Conservation (phyloP, 2,888 invertebrate genomes). For the Unio delphinus region DNA sequence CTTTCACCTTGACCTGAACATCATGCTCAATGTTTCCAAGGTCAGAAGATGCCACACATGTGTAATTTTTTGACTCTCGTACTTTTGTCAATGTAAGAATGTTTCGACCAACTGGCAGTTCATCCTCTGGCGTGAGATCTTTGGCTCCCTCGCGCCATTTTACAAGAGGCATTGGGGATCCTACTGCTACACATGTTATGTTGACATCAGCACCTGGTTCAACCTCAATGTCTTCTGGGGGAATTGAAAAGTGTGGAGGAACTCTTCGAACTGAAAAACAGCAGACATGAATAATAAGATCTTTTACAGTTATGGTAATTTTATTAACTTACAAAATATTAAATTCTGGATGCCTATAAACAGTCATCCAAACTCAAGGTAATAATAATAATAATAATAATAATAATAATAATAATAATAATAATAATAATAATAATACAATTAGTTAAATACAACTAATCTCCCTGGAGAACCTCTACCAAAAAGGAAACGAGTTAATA, state of each 20-base stretch:
- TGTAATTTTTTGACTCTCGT: slow-evolving; percentile 94
- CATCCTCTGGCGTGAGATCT: slow-evolving; percentile 86
- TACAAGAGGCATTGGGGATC: slow-evolving; percentile 98
- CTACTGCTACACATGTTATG: slow-evolving; percentile 96
- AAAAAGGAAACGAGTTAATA: too few species aligned
- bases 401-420: too few species aligned
- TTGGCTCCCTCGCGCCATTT: slow-evolving; percentile 75
- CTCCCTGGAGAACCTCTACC: too few species aligned
- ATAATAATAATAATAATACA: too few species aligned
- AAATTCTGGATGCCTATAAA: too few species aligned
- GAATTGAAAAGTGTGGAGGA: slow-evolving; percentile 94
- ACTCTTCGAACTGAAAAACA: slow-evolving; percentile 87
- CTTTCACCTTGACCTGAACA: slow-evolving; percentile 94
- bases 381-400: too few species aligned
- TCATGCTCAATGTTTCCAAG: slow-evolving; percentile 89
- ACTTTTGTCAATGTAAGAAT: slow-evolving; percentile 89
- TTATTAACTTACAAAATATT: too few species aligned
- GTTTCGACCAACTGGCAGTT: slow-evolving; percentile 79
- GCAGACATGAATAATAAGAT: not conserved
- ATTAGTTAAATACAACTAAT: too few species aligned
- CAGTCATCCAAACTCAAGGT: too few species aligned
- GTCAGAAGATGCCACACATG: slow-evolving; percentile 95
- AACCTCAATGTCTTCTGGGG: slow-evolving; percentile 80
- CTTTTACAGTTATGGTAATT: too few species aligned
- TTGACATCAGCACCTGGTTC: slow-evolving; percentile 92